These are phyloP conservation scores for Cettia cetti DNA, from an alignment of 2,113 vertebrate genomes.

Conservation along the genomic window DNA sequence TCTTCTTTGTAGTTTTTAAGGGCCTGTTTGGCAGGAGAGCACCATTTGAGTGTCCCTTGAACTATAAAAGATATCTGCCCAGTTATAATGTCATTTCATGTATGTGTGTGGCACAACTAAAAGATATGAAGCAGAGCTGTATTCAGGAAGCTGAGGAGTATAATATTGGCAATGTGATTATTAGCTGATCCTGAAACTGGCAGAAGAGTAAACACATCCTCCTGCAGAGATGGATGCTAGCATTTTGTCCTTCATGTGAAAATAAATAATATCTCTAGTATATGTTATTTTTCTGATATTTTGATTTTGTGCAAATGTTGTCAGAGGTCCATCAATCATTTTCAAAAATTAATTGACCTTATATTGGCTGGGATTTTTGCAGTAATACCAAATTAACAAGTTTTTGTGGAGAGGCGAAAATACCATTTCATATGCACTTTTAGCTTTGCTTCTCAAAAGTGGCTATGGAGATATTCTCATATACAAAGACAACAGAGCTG, in stretches of 20 bases:
- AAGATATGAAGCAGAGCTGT: neutral
- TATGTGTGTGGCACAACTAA: neutral
- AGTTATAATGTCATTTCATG: neutral
- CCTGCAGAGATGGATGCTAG: neutral
- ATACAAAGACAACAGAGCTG: neutral
- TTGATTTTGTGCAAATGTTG: neutral
- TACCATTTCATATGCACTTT: neutral
- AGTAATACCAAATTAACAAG: neutral
- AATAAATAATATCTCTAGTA: neutral
- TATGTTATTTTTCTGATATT: neutral
- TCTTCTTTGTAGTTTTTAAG: neutral
- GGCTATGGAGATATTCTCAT: neutral
- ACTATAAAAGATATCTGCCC: neutral
- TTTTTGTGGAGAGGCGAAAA: neutral
- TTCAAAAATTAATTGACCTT: neutral
- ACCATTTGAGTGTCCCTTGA: neutral
- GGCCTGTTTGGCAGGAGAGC: neutral
- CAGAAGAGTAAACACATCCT: neutral
- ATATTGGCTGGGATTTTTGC: neutral
- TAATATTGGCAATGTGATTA: neutral
- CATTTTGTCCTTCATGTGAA: neutral
- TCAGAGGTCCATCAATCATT: neutral
- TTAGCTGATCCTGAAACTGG: neutral
- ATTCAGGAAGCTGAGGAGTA: neutral
- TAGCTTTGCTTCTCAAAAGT: neutral